Evolutionary conservation across 2,113 vertebrate genomes (phyloP).

Genomic region (Labeo rohita): DNA sequence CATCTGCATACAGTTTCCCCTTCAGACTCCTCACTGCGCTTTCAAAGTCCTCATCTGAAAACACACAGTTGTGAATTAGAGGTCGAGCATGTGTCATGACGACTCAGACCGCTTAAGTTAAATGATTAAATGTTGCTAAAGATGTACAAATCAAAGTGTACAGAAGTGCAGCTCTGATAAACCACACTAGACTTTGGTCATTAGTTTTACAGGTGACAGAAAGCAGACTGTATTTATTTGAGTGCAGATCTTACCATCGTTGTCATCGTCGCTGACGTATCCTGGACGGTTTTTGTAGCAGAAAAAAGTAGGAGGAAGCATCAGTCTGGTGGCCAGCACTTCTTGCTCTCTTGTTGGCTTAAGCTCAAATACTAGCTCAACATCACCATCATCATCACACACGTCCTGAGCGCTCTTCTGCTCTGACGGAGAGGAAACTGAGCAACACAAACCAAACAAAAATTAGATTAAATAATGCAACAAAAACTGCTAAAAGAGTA

Average conservation of each 20-base stretch:
- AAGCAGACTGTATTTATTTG: background rate
- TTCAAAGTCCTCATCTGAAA: constrained; percentile 89
- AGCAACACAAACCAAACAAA: background rate
- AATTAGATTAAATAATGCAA: background rate
- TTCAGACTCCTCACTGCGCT: constrained; percentile 89
- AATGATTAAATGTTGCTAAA: too few relatives aligned
- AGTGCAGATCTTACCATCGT: constrained; percentile 81
- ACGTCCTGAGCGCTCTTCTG: background rate
- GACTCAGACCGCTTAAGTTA: too few relatives aligned
- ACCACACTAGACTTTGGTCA: background rate
- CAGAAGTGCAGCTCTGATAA: too few relatives aligned
- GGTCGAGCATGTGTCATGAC: too few relatives aligned
- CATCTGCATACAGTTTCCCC: constrained; percentile 86
- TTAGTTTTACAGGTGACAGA: background rate
- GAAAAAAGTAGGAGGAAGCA: constrained; percentile 92
- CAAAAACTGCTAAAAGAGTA: background rate
- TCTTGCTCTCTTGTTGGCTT: constrained; percentile 88
- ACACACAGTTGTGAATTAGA: background rate
- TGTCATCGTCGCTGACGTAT: constrained; percentile 82
- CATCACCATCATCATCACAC: constrained; percentile 66
- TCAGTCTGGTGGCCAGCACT: constrained; percentile 82
- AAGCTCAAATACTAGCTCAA: constrained; percentile 85
- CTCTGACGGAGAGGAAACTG: background rate
- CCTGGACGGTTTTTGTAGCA: constrained; percentile 91
- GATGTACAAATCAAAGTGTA: too few relatives aligned